Evolutionary conservation across 1,140 invertebrate genomes (phyloP), one percentile per base, ranked within the genome.

Genomic region (Dryas iulia): DNA sequence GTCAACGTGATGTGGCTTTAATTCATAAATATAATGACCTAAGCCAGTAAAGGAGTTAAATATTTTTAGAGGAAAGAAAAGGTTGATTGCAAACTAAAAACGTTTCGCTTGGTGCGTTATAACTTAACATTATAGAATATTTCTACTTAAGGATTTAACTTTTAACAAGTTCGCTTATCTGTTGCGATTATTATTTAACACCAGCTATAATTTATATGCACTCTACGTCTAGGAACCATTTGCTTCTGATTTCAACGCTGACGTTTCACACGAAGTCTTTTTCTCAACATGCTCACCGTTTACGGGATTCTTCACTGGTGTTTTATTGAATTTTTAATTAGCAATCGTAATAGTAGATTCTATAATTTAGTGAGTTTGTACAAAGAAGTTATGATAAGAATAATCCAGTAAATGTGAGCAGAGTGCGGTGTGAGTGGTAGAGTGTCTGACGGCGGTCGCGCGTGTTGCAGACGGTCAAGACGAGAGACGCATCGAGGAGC

Each of bases 401-500:
- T 31, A 31, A 8, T 35, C 33, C 33, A 6, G n/a, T 35, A 12
- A 35, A 12, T 12, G 33, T 35, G 33, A 35, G 33, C 33, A 21
- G 35, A 12, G 0, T 11, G 39, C 12, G 12, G 18, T 52, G 35
- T 39, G 35, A 47, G 3, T 59, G n/a, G 8, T n/a, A n/a, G n/a
- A n/a, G n/a, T n/a, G n/a, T n/a, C n/a, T n/a, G n/a, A 25, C 8
- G 24, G 21, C 23, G 4, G 33, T 33, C 30, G 31, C 6, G 35
- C 35, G 57, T 33, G n/a, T 81, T 79, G 73, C 92, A 94, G 95
- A 96, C 71, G 95, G 95, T 78, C 95, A 96, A 82, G 98, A 99
- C 92, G 98, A 99, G 85, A 98, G 98, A 91, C 92, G 94, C 78
- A 99, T 99, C 78, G 98, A 99, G 93, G 97, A 98, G 83, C 91